These are phyloP conservation scores for Agriopis marginaria DNA, from an alignment of 2,888 invertebrate genomes.

Conservation along the genomic window DNA sequence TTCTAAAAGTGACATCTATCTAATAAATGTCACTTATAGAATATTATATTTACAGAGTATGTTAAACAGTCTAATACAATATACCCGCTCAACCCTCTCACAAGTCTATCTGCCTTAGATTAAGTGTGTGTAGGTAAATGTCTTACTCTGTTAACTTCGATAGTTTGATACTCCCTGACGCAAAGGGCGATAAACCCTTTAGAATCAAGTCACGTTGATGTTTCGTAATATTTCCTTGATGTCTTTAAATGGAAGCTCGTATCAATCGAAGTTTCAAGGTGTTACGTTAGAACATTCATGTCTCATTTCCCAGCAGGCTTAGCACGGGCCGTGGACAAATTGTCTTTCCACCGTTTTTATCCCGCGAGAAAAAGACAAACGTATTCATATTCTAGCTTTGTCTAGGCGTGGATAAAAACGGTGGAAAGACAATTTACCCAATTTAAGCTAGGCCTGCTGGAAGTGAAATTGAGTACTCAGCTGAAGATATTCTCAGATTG, in stretches of 20 bases:
- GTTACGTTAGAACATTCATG: conserved; percentile 15
- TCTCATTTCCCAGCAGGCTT: conserved; percentile 12
- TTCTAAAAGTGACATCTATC: too few species aligned
- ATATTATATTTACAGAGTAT: too few species aligned
- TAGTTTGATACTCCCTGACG: neutral
- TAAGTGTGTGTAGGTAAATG: neutral
- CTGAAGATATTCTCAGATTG: too few species aligned
- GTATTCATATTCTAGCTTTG: too few species aligned
- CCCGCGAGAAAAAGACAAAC: too few species aligned
- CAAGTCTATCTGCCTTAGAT: neutral
- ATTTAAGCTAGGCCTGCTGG: too few species aligned
- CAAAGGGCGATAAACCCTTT: conserved; percentile 40
- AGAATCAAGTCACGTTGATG: conserved; percentile 39
- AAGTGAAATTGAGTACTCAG: neutral
- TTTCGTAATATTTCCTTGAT: conserved; percentile 39
- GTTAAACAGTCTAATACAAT: too few species aligned
- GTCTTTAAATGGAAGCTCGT: conserved; percentile 26
- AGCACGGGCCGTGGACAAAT: too few species aligned
- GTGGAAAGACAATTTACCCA: too few species aligned
- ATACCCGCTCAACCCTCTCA: neutral
- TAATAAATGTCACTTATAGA: too few species aligned
- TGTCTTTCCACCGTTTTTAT: too few species aligned
- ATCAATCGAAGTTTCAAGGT: conserved; percentile 17
- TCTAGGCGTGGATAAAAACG: too few species aligned
- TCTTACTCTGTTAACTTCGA: neutral